Evolutionary conservation across 2,113 vertebrate genomes (phyloP).

Genomic region (Hyperoodon ampullatus): DNA sequence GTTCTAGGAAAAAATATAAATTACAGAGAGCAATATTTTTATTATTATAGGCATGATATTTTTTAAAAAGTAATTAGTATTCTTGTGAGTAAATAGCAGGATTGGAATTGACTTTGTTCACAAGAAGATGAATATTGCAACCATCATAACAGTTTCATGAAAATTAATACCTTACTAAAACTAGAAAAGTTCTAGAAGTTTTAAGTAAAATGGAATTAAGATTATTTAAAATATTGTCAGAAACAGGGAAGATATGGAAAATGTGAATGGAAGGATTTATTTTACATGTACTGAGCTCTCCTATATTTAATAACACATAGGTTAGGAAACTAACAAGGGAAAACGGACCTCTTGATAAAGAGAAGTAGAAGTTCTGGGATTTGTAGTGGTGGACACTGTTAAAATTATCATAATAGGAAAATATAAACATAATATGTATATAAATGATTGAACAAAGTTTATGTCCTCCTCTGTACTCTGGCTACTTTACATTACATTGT

Average conservation of each 20-base stretch:
- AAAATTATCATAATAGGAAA: not conserved
- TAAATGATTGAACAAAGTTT: not conserved
- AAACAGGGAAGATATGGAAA: not conserved
- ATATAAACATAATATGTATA: not conserved
- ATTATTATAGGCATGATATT: conserved; percentile 43
- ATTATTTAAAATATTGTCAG: not conserved
- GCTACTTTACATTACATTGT: not conserved
- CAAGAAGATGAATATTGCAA: conserved; percentile 33
- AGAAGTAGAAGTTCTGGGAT: not conserved
- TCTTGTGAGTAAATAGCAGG: conserved; percentile 58
- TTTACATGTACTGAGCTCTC: not conserved
- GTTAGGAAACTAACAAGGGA: not conserved
- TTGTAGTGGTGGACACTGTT: not conserved
- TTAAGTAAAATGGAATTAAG: not conserved
- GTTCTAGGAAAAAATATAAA: conserved; percentile 55
- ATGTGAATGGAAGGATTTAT: not conserved
- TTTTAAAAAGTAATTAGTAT: conserved; percentile 67
- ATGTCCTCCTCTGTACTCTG: not conserved
- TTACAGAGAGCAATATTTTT: not conserved
- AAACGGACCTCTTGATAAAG: not conserved
- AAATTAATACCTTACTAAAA: conserved; percentile 54
- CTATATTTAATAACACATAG: not conserved
- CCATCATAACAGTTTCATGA: conserved; percentile 25
- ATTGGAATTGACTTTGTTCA: conserved; percentile 44
- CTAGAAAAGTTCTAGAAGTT: not conserved